Evolutionary conservation across 2,888 invertebrate species (phyloP), one percentile per base, ranked within the genome.

Genomic region (Arenicola marina): DNA sequence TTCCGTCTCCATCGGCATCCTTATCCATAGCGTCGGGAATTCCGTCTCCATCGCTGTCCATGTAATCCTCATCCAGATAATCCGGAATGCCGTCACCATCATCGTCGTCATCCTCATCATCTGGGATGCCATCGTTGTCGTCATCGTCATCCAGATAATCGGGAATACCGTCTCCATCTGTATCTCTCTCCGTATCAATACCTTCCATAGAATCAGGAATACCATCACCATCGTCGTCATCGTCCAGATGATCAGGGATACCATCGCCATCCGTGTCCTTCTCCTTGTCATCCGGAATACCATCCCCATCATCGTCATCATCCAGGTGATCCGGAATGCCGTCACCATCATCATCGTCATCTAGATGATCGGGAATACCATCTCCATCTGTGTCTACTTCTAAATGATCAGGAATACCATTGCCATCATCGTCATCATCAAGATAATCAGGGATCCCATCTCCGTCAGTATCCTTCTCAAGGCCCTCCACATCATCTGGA

Each of bases 81-180:
- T 76, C 24, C 73, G 76, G 55, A 62, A 76, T 57, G 3, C 71
- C 72, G 45, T 73, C 63, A n/a, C 65, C 69, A 64, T 71, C 69
- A 31, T 57, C 66, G 56, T 72, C 71, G 21, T 61, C 64, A 51
- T 71, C 68, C 28, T 56, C 18, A 33, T 61, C 21, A 56, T 69
- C 67, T 18, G 59, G 77, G 24, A 81, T 79, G 21, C 80, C 79
- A 68, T 80, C 79, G 1, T 75, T 77, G 70, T 79, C 78, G 55
- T 71, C 68, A 55, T 67, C 67, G 18, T 62, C 60, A 45, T 67
- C 65, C 15, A 67, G 32, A 55, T 62, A 51, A 53, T 71, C 71
- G 1, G 66, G 73, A 44, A 74, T 68, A 26, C 76, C 77, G 69
- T 76, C 74, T 15, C 67, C 68, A 28, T 59, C 66, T 57, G 29